Percentiles rank a stretch among this genome's conserved stretches.
Evolutionary conservation across 2,797 vertebrate species (phyloP).

Genomic region (Threskiornis aethiopicus): DNA sequence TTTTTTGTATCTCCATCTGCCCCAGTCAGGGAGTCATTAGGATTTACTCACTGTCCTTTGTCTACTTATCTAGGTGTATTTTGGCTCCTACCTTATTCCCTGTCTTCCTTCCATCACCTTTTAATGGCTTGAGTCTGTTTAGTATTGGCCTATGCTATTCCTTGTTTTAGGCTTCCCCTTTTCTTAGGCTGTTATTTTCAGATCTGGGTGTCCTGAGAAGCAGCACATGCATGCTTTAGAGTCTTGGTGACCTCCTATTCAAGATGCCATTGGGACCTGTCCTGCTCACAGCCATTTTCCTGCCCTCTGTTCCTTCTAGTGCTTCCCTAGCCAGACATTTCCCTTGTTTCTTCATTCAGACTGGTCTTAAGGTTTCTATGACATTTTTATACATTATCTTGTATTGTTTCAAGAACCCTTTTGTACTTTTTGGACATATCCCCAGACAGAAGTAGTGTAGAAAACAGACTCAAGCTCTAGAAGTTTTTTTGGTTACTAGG

Average conservation of each 20-base stretch:
- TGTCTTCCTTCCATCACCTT: not conserved
- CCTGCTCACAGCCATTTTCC: not conserved
- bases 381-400: not conserved
- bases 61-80: not conserved
- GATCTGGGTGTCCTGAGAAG: not conserved
- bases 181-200: not conserved
- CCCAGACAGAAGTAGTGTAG: not conserved
- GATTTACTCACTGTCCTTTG: not conserved
- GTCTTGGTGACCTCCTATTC: not conserved
- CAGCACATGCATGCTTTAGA: not conserved
- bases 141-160: not conserved
- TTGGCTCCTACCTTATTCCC: not conserved
- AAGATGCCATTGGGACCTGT: not conserved
- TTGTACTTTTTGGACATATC: not conserved
- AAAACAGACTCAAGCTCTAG: not conserved
- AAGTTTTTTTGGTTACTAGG: not conserved
- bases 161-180: not conserved
- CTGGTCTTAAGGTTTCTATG: not conserved
- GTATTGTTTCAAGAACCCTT: not conserved
- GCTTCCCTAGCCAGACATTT: not conserved
- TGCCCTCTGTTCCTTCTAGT: not conserved
- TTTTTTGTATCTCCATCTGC: not conserved
- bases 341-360: not conserved
- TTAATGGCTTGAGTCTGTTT: not conserved
- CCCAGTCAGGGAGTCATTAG: not conserved